Evolutionary conservation across 1,140 invertebrate genomes (phyloP).

Genomic region (Listronotus bonariensis): DNA sequence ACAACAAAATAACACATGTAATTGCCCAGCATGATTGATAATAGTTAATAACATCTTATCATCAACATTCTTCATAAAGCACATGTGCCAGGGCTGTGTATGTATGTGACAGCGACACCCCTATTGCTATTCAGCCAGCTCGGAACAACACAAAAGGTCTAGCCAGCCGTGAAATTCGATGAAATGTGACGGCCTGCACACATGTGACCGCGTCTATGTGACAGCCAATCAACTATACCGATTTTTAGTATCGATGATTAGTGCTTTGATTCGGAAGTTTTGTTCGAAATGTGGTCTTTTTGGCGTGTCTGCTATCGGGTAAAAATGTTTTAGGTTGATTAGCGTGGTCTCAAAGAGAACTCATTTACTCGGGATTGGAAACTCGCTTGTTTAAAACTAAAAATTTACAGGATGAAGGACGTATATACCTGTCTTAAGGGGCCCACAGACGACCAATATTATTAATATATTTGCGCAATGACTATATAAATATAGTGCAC

Average conservation of each 20-base stretch:
- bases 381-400: too few species aligned
- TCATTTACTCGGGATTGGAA: too few species aligned
- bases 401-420: too few species aligned
- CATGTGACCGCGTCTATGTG: slow-evolving; percentile 47
- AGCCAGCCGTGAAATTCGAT: slow-evolving; percentile 54
- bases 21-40: slow-evolving; percentile 6
- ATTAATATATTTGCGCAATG: too few species aligned
- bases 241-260: slow-evolving; percentile 41
- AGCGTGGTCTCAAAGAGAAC: too few species aligned
- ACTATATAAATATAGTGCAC: too few species aligned
- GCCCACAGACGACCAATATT: too few species aligned
- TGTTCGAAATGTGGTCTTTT: not conserved
- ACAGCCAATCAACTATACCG: slow-evolving; percentile 45
- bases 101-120: slow-evolving; percentile 38
- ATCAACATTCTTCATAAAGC: slow-evolving; percentile 32
- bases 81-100: slow-evolving; percentile 18
- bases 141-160: slow-evolving; percentile 45
- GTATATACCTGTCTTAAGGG: too few species aligned
- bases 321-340: too few species aligned
- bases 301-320: too few species aligned
- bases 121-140: slow-evolving; percentile 8
- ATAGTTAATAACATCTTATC: slow-evolving; percentile 24
- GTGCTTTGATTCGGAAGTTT: slow-evolving; percentile 9
- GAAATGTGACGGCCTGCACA: slow-evolving; percentile 54
- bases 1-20: too few species aligned